Percentiles rank a stretch among this genome's conserved stretches.
phyloP scores from a whole-genome alignment of 2,797 vertebrate species.

The Rhinatrema bivittatum region DNA sequence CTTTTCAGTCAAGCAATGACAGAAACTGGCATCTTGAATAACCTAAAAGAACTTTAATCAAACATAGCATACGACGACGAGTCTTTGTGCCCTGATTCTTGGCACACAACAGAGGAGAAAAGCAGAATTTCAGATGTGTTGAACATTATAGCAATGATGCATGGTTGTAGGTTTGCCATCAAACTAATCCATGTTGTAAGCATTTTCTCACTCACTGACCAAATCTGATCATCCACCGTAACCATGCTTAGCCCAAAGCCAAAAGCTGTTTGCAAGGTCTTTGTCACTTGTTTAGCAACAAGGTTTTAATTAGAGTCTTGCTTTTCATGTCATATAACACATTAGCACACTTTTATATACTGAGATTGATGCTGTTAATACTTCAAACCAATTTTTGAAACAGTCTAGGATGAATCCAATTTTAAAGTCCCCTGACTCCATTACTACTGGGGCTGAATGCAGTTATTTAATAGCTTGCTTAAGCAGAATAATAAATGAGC shows the following conservation, averaged over 20 bases:
- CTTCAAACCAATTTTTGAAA: constrained; percentile 30
- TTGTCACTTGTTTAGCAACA: constrained; percentile 46
- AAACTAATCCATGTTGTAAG: constrained; percentile 9
- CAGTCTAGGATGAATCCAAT: constrained; percentile 32
- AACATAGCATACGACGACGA: background rate
- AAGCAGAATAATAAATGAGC: no score
- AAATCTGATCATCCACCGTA: constrained; percentile 26
- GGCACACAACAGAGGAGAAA: no score
- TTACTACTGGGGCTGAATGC: background rate
- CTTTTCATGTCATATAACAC: constrained; percentile 18
- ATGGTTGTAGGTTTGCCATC: constrained; percentile 11
- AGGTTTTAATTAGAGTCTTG: constrained; percentile 47
- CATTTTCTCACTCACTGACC: constrained; percentile 33
- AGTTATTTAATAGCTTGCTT: no score
- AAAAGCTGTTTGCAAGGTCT: constrained; percentile 41
- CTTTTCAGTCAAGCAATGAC: no score
- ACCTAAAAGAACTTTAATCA: background rate
- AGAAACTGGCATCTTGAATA: no score
- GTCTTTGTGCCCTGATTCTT: background rate
- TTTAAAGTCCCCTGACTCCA: constrained; percentile 21
- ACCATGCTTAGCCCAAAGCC: constrained; percentile 25
- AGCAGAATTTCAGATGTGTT: no score
- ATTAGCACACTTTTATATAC: constrained; percentile 22
- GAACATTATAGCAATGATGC: no score
- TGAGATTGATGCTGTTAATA: constrained; percentile 22